Percentiles rank a stretch among this genome's conserved stretches.
Conservation (phyloP, 30 jellyfish, hydroid and myxozoan genomes). For the Turritopsis rubra region DNA sequence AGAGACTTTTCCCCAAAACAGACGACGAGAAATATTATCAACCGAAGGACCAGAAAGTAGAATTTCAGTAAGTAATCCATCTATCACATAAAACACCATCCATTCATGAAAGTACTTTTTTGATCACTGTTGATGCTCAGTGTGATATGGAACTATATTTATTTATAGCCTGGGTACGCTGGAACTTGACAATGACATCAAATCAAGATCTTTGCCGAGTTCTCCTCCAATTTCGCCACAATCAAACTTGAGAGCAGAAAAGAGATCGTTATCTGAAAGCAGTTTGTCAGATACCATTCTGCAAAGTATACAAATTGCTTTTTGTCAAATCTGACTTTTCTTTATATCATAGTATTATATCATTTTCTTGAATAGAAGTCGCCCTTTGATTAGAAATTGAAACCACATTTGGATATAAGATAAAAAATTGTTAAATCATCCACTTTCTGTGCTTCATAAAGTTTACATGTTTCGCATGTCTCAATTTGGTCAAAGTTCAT, state of each 20-base stretch:
- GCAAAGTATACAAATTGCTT: not conserved
- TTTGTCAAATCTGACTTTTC: not conserved
- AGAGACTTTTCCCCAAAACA: constrained; percentile 54
- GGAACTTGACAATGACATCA: not conserved
- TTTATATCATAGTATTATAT: too few species aligned
- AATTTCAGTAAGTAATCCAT: not conserved
- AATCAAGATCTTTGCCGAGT: not conserved
- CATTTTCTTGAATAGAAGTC: too few species aligned
- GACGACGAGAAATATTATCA: constrained; percentile 60
- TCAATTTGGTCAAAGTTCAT: too few species aligned
- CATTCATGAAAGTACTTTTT: not conserved
- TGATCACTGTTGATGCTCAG: not conserved
- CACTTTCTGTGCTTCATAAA: too few species aligned
- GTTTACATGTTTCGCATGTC: too few species aligned
- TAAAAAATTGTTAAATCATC: too few species aligned
- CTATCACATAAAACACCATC: not conserved
- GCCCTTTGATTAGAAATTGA: not conserved
- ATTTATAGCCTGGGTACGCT: too few species aligned
- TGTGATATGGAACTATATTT: not conserved
- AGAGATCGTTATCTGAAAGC: constrained; percentile 15
- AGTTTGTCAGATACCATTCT: constrained; percentile 1
- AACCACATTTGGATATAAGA: too few species aligned
- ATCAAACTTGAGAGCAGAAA: not conserved
- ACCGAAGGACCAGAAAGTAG: constrained; percentile 27
- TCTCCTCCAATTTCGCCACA: not conserved